A percentile compares a stretch with the other conserved stretches of the same genome.
Conservation (phyloP, 2,797 vertebrate species). For the Cryptoprocta ferox region DNA sequence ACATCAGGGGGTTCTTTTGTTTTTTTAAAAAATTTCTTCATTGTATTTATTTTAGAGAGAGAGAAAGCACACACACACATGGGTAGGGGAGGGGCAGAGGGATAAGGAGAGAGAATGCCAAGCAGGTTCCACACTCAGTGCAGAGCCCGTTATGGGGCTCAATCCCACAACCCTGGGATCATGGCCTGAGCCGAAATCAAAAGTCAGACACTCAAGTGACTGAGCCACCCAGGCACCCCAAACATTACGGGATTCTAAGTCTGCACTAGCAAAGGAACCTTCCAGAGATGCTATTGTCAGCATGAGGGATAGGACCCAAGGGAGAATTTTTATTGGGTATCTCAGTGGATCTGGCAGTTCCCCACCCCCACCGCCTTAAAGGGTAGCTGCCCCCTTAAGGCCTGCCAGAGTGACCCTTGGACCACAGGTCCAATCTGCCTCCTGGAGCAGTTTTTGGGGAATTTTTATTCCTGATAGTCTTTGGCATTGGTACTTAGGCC, state of each 20-base stretch:
- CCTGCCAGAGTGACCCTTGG: background rate
- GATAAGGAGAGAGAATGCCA: too few species aligned
- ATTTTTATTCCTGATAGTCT: background rate
- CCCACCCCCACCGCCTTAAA: background rate
- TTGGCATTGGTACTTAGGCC: background rate
- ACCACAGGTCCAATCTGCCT: background rate
- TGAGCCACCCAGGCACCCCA: background rate
- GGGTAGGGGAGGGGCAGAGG: too few species aligned
- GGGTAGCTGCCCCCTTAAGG: background rate
- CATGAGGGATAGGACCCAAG: background rate
- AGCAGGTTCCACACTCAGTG: too few species aligned
- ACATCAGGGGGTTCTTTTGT: background rate
- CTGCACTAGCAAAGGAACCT: background rate
- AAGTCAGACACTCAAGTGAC: too few species aligned
- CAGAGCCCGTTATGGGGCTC: too few species aligned
- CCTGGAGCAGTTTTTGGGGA: background rate
- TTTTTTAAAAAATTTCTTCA: too few species aligned
- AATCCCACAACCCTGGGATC: too few species aligned
- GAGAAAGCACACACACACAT: too few species aligned
- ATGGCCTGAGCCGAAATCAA: too few species aligned
- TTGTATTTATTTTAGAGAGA: too few species aligned
- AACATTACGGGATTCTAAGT: background rate
- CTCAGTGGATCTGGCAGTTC: background rate
- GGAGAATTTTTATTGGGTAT: constrained; percentile 17
- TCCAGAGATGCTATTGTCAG: background rate